These are phyloP conservation scores for Euphydryas editha DNA, from an alignment of 2,888 invertebrate genomes.

Conservation along the genomic window DNA sequence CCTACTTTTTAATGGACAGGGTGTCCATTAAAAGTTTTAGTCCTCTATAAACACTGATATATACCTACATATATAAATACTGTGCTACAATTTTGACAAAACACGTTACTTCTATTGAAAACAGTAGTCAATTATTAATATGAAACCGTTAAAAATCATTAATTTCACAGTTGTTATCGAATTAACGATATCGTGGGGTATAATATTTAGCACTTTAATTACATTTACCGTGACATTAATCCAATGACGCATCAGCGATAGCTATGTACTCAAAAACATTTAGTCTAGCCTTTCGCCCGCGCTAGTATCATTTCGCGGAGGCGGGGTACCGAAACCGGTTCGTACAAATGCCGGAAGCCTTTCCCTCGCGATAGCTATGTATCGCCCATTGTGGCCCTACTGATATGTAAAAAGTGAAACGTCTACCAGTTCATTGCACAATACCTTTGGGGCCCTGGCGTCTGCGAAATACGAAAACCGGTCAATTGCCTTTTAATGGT, in stretches of 20 bases:
- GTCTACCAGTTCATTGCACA: conserved; percentile 37
- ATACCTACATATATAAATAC: too few species aligned
- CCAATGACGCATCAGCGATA: neutral
- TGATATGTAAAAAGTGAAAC: conserved; percentile 46
- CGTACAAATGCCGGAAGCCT: conserved; percentile 68
- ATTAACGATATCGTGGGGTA: too few species aligned
- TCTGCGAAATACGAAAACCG: conserved; percentile 23
- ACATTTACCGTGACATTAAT: too few species aligned
- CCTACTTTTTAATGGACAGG: too few species aligned
- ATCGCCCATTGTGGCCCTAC: conserved; percentile 37
- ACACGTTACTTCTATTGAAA: too few species aligned
- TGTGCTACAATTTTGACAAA: too few species aligned
- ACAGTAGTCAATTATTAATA: too few species aligned
- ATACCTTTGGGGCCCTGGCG: conserved; percentile 22
- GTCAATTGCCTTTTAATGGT: conserved; percentile 3
- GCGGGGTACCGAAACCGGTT: conserved; percentile 56
- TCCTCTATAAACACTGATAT: too few species aligned
- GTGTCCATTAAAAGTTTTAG: too few species aligned
- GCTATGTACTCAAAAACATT: conserved; percentile 1
- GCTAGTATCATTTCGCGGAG: conserved; percentile 39
- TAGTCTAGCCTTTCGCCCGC: conserved; percentile 23
- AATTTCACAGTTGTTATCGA: too few species aligned
- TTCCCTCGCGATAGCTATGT: conserved; percentile 57
- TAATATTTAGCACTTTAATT: too few species aligned
- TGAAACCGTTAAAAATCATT: too few species aligned